These are phyloP conservation scores for Polyommatus icarus DNA, from an alignment of 2,888 invertebrate species.

Conservation along the genomic window DNA sequence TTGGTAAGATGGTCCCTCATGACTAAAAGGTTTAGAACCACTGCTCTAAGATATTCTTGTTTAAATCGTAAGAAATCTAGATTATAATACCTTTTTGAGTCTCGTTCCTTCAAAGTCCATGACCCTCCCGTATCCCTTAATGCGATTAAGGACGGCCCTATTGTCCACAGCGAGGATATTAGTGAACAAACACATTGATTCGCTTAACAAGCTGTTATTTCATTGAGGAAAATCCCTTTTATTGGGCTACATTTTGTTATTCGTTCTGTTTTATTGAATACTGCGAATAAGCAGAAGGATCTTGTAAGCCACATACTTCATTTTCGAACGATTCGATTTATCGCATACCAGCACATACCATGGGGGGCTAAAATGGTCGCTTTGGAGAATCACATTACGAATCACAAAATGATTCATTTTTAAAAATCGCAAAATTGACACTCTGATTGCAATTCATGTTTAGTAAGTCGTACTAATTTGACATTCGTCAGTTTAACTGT, in stretches of 20 bases:
- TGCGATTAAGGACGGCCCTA: constrained; percentile 50
- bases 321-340: background rate
- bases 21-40: no score
- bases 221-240: constrained; percentile 25
- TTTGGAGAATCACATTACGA: no score
- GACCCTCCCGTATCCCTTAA: constrained; percentile 56
- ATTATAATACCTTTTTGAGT: background rate
- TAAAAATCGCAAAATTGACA: no score
- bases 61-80: no score
- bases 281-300: background rate
- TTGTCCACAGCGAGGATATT: constrained; percentile 41
- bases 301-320: background rate
- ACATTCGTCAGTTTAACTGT: no score
- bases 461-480: no score
- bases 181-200: constrained; percentile 42
- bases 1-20: no score
- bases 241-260: constrained; percentile 5
- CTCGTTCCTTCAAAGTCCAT: constrained; percentile 43
- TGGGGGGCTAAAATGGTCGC: no score
- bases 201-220: constrained; percentile 34
- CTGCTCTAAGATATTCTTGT: no score
- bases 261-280: background rate
- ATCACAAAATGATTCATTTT: no score
- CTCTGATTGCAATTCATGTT: no score
- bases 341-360: no score